Percentiles rank a stretch among this genome's conserved stretches.
phyloP scores from a whole-genome alignment of 2,797 vertebrate genomes.

The Sus cebifrons region DNA sequence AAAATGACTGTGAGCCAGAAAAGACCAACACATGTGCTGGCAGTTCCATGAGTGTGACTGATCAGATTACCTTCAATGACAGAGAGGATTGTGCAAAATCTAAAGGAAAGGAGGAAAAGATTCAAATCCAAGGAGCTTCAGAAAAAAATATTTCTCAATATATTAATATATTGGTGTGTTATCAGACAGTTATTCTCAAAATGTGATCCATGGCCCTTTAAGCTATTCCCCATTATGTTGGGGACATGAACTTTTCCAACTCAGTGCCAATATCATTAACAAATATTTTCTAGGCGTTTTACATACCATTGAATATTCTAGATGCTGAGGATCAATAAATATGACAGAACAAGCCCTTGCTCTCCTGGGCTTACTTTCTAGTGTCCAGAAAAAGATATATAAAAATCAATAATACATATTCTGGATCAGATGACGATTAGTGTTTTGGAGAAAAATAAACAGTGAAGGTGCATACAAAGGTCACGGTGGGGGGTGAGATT shows the following conservation, averaged over 20 bases:
- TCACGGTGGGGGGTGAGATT: neutral
- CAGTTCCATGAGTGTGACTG: neutral
- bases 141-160: constrained; percentile 25
- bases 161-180: neutral
- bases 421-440: neutral
- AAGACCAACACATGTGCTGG: neutral
- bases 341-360: neutral
- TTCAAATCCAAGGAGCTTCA: neutral
- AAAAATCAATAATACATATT: neutral
- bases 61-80: neutral
- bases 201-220: neutral
- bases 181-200: neutral
- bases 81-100: constrained; percentile 1
- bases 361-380: neutral
- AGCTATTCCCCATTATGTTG: neutral
- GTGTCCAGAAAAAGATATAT: neutral
- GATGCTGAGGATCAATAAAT: neutral
- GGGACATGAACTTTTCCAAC: neutral
- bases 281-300: neutral
- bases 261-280: neutral
- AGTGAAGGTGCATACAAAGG: neutral
- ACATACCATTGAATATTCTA: neutral
- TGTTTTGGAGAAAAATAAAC: neutral
- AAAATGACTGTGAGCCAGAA: neutral
- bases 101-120: neutral